Evolutionary conservation across 1,140 invertebrate genomes (phyloP).

Genomic region (Dryas iulia): DNA sequence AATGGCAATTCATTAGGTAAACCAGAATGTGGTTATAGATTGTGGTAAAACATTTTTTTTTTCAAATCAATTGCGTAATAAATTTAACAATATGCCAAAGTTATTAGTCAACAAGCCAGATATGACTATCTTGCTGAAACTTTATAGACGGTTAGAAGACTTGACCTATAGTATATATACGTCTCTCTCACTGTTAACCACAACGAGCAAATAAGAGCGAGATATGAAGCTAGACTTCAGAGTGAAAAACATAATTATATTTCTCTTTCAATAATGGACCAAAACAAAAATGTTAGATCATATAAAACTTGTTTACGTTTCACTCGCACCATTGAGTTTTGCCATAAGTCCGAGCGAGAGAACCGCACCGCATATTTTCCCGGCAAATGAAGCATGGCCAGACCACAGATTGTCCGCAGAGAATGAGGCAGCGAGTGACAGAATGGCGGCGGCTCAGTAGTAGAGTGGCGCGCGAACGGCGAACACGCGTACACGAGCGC

Average conservation of each 20-base stretch:
- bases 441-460: slow-evolving; percentile 76
- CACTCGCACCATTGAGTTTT: slow-evolving; percentile 39
- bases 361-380: slow-evolving; percentile 60
- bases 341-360: slow-evolving; percentile 49
- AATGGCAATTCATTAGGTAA: slow-evolving; percentile 17
- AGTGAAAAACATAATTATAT: slow-evolving; percentile 77
- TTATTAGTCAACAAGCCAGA: neutral
- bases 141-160: slow-evolving; percentile 14
- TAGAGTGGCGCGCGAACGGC: slow-evolving; percentile 60
- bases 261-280: slow-evolving; percentile 72
- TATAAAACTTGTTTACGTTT: slow-evolving; percentile 69
- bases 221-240: slow-evolving; percentile 48
- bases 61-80: slow-evolving; percentile 25
- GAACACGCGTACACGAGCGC: slow-evolving; percentile 58
- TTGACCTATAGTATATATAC: slow-evolving; percentile 34
- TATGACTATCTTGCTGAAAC: slow-evolving; percentile 14
- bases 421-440: slow-evolving; percentile 80
- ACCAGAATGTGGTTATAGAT: slow-evolving; percentile 24
- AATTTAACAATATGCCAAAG: slow-evolving; percentile 1
- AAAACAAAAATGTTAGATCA: slow-evolving; percentile 77
- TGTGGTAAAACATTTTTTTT: slow-evolving; percentile 19
- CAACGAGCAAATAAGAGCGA: slow-evolving; percentile 49
- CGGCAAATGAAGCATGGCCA: slow-evolving; percentile 78
- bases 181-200: slow-evolving; percentile 38
- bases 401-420: slow-evolving; percentile 81